Evolutionary conservation across 2,113 vertebrate species (phyloP), one percentile per base, ranked within the genome.

Genomic region (Himantopus leucocephalus): DNA sequence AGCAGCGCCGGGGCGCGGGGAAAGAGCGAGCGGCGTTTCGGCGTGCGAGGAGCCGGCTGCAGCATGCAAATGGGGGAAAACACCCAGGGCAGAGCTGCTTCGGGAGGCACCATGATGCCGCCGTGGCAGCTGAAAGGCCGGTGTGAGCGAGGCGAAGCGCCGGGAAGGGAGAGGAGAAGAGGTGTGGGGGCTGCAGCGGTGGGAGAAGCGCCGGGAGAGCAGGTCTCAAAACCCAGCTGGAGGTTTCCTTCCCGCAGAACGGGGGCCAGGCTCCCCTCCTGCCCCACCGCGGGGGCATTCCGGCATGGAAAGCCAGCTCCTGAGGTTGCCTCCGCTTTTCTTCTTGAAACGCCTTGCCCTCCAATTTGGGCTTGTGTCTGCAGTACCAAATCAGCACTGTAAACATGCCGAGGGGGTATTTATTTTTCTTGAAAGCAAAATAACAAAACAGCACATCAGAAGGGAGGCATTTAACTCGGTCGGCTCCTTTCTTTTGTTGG

Each of bases 341-440:
- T 35, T 34, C 87, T 48, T 5, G 8, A 35, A 8, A 0, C 0
- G 23, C 72, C 87, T 64, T 5, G 63, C 80, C 68, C 96, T 94
- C 62, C 85, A 13, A 15, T 13, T 29, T 24, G 7, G 30, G 39
- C 41, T 45, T 3, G 15, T 10, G 85, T 76, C 6, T 45, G 78
- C 82, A 35, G 35, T 8, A 16, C 85, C 59, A 4, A 20, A 74
- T 15, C 78, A 27, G 71, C 37, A 24, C 80, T 5, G 80, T n/a
- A 95, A 92, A 96, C 89, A 71, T 0, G 30, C 93, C 20, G 4
- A 94, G 26, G 72, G 92, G 94, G 50, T 73, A 77, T 91, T 91
- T 60, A 41, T 91, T 71, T 37, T 55, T 74, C 93, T 91, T 89
- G 91, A 90, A 85, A 91, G 92, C 68, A 70, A 89, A 92, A 89